Evolutionary conservation across 2,797 vertebrate species (phyloP).

Genomic region (Petrocephalus schoutedeni): DNA sequence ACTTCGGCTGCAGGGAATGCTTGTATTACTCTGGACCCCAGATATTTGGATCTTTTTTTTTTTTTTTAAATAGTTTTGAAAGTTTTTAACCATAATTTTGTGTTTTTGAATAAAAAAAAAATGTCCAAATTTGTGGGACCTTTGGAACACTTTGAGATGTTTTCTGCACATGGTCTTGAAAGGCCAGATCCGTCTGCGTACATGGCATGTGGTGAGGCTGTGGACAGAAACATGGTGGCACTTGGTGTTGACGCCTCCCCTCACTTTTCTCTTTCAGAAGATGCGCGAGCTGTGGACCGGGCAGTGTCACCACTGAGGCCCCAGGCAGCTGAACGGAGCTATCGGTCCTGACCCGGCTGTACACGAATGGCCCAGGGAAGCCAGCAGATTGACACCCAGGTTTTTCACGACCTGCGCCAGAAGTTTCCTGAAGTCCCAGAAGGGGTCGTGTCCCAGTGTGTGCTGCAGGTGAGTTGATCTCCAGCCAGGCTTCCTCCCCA

Average conservation of each 20-base stretch:
- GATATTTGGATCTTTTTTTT: slow-evolving; percentile 21
- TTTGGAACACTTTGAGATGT: neutral
- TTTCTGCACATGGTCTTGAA: neutral
- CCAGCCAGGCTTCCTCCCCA: neutral
- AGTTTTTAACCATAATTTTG: slow-evolving; percentile 28
- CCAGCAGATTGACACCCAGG: slow-evolving; percentile 98
- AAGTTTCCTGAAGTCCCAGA: slow-evolving; percentile 98
- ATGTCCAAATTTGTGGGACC: neutral
- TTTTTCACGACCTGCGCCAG: slow-evolving; percentile 98
- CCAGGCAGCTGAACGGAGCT: slow-evolving; percentile 66
- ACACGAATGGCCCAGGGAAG: slow-evolving; percentile 99
- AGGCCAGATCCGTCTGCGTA: neutral
- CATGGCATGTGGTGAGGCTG: neutral
- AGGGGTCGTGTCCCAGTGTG: slow-evolving; percentile 94
- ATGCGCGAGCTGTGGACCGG: slow-evolving; percentile 80
- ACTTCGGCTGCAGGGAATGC: slow-evolving; percentile 32
- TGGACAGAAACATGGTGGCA: neutral
- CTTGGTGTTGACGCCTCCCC: neutral
- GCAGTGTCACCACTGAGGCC: slow-evolving; percentile 68
- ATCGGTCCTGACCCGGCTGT: slow-evolving; percentile 78
- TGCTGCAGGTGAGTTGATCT: slow-evolving; percentile 77
- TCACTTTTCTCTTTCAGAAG: slow-evolving; percentile 60
- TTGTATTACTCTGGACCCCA: slow-evolving; percentile 34
- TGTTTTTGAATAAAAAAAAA: slow-evolving; percentile 23
- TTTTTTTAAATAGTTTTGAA: slow-evolving; percentile 34